Evolutionary conservation across 2,113 vertebrate genomes (phyloP).

Genomic region (Aspiorhynchus laticeps): DNA sequence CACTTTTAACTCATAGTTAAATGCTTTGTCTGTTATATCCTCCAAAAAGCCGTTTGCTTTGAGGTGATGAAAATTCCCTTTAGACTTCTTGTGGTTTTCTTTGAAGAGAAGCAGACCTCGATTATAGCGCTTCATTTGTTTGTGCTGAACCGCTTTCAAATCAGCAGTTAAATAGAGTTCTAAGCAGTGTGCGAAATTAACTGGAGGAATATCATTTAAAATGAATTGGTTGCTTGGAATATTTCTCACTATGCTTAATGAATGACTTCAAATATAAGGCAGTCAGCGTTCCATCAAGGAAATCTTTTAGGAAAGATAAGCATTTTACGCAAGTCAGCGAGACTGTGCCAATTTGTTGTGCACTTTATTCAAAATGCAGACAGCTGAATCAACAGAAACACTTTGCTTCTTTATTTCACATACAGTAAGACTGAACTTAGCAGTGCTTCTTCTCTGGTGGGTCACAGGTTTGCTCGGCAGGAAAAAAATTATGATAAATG

Average conservation of each 20-base stretch:
- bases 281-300: conserved; percentile 50
- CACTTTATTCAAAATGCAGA: conserved; percentile 8
- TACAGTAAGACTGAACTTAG: not conserved
- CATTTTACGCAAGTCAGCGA: conserved; percentile 39
- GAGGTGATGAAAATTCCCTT: no score
- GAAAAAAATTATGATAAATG: no score
- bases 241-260: conserved; percentile 42
- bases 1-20: not conserved
- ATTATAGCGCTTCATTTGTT: no score
- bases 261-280: conserved; percentile 48
- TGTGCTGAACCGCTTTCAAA: conserved; percentile 26
- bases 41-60: not conserved
- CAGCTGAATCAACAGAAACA: conserved; percentile 33
- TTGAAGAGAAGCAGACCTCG: no score
- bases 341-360: conserved; percentile 35
- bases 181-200: conserved; percentile 41
- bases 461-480: no score
- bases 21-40: conserved; percentile 22
- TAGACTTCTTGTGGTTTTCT: no score
- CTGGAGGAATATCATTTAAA: conserved; percentile 26
- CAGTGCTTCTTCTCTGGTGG: not conserved
- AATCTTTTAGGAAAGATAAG: conserved; percentile 47
- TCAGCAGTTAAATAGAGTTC: conserved; percentile 47
- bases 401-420: not conserved
- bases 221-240: conserved; percentile 7